These are phyloP conservation scores for Gallinago solitaria DNA, from an alignment of 2,797 vertebrate species.

Conservation along the genomic window DNA sequence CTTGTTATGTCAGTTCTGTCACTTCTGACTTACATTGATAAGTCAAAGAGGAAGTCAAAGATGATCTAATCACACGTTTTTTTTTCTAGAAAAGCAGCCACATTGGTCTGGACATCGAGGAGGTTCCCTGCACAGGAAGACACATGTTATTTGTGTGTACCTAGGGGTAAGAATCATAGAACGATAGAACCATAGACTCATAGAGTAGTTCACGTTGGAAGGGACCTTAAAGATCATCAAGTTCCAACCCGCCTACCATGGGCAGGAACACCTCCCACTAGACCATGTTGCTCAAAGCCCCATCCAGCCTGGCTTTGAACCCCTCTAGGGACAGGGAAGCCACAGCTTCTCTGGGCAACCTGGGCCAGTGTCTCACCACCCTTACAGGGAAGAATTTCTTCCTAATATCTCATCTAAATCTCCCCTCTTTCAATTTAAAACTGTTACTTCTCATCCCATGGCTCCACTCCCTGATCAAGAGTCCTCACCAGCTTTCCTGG, in stretches of 20 bases:
- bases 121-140: not conserved
- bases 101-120: not conserved
- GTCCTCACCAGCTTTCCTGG: not conserved
- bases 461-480: not conserved
- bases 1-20: not conserved
- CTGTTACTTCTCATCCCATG: not conserved
- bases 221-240: not conserved
- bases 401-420: not conserved
- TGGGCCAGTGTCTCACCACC: not conserved
- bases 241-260: not conserved
- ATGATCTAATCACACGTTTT: not conserved
- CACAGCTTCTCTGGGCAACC: not conserved
- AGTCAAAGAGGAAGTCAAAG: not conserved
- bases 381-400: not conserved
- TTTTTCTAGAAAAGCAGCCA: not conserved
- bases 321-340: not conserved
- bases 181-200: not conserved
- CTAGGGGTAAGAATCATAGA: not conserved
- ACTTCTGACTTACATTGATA: not conserved
- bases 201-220: not conserved
- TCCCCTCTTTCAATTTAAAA: not conserved
- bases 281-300: not conserved
- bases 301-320: not conserved
- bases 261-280: not conserved
- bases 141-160: accelerated